Conservation (phyloP, 2,888 invertebrate genomes). For the Petrolisthes manimaculis region DNA sequence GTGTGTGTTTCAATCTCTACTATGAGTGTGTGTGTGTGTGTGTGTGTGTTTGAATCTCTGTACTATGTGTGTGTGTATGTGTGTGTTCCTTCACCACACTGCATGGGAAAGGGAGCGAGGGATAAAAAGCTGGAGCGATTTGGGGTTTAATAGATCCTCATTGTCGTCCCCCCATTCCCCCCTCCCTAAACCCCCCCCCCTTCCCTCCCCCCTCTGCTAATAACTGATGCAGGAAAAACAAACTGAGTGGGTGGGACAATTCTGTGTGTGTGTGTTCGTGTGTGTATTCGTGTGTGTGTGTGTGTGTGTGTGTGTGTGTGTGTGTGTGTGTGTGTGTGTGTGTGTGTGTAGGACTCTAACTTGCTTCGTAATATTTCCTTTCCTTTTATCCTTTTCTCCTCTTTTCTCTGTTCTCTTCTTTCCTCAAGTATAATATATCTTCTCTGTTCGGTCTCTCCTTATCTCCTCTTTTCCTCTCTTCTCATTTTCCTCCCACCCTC, state of each 20-base stretch:
- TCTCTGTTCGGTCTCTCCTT: too few relatives aligned
- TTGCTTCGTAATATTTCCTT: too few relatives aligned
- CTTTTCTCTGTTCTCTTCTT: neutral
- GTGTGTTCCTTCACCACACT: too few relatives aligned
- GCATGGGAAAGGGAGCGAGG: conserved; percentile 1
- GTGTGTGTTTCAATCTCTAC: too few relatives aligned
- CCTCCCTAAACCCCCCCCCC: neutral
- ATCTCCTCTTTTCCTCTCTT: too few relatives aligned
- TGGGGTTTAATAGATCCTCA: neutral
- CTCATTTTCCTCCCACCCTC: too few relatives aligned
- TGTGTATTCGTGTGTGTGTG: neutral
- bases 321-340: conserved; percentile 9
- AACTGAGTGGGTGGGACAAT: neutral
- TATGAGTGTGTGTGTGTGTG: too few relatives aligned
- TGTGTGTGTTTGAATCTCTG: too few relatives aligned
- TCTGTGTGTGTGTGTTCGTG: neutral
- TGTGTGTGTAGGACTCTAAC: too few relatives aligned
- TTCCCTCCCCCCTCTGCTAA: neutral
- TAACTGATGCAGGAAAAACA: too few relatives aligned
- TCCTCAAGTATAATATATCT: neutral
- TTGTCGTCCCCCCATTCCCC: neutral
- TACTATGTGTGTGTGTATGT: too few relatives aligned
- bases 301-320: neutral
- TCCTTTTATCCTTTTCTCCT: too few relatives aligned
- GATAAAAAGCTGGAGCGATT: neutral